Base-by-base conservation (phyloP, 2,888 invertebrate genomes). In the Pegoplata infirma region DNA sequence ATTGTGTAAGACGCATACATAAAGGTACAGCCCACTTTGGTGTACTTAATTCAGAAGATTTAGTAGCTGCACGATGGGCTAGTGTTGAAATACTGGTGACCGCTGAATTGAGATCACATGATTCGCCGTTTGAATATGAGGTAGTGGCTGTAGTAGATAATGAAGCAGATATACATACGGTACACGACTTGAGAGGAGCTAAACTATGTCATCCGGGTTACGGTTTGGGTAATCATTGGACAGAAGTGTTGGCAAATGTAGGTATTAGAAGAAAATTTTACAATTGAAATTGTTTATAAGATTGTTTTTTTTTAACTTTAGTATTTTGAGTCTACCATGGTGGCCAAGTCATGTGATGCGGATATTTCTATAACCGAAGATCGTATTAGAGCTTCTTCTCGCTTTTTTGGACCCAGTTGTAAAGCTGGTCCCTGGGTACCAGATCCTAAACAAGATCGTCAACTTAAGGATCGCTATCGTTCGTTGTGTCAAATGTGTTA, bases 341-440 rank as follows among this genome's bases (percentile, higher is more conserved):
- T 97, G n/a, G 91, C 92, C 3, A 92, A 92, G 72, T 91, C 92
- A 0, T 97, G 97, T 84, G 93, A 95, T 83, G 91, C 93, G 0
- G 91, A 90, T 0, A 86, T 94, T 44, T 93, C 94, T 0, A 86
- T 94, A n/a, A 91, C 92, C 0, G 96, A 96, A 88, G 95, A 97
- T 86, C 92, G 94, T 40, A 91, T 97, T 16, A 92, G 93, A 74
- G 92, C 95, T 0, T 91, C 95, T 0, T 92, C 95, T 0, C 90
- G 91, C 55, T 96, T 92, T 90, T 98, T 98, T 89, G 92, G 92
- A 3, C 90, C 92, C 16, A 94, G 96, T 23, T 98, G 98, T 87
- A 95, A 96, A 81, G 95, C 97, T 0, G 97, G 97, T 0, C 92
- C 93, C 0, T 97, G 96, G 96, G 93, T 94, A 0, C 91, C 92